Percentiles rank a stretch among this genome's conserved stretches.
Evolutionary conservation across 2,797 vertebrate genomes (phyloP).

Genomic region (Lemur catta): DNA sequence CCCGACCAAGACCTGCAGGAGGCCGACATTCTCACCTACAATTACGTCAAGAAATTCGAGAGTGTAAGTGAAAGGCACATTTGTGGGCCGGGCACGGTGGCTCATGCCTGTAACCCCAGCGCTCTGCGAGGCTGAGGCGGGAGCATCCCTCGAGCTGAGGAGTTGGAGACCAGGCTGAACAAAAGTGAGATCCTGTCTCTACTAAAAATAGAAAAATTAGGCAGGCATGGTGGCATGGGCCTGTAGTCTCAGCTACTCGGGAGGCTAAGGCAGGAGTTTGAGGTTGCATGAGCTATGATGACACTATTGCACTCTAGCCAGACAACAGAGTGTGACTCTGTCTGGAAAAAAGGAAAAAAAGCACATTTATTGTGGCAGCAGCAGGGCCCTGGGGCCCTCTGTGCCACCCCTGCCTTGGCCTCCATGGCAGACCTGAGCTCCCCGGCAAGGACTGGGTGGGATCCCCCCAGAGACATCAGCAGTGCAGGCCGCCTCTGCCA

Average conservation of each 20-base stretch:
- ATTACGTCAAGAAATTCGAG: slow-evolving; percentile 96
- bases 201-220: background rate
- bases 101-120: background rate
- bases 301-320: background rate
- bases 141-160: background rate
- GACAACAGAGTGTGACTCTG: background rate
- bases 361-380: fast-evolving
- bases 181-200: background rate
- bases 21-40: slow-evolving; percentile 95
- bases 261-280: background rate
- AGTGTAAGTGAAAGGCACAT: slow-evolving; percentile 84
- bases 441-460: background rate
- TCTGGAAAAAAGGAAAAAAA: background rate
- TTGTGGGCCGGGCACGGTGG: background rate
- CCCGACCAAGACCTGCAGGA: slow-evolving; percentile 94
- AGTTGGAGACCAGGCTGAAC: background rate
- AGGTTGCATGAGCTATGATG: too few relatives aligned
- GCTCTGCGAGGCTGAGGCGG: background rate
- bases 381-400: background rate
- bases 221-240: background rate
- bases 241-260: background rate
- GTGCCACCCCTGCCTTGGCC: background rate
- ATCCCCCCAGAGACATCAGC: background rate
- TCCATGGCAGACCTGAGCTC: background rate
- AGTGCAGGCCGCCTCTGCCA: fast-evolving